Evolutionary conservation across 2,113 vertebrate species (phyloP).

Genomic region (Serilophus lunatus): DNA sequence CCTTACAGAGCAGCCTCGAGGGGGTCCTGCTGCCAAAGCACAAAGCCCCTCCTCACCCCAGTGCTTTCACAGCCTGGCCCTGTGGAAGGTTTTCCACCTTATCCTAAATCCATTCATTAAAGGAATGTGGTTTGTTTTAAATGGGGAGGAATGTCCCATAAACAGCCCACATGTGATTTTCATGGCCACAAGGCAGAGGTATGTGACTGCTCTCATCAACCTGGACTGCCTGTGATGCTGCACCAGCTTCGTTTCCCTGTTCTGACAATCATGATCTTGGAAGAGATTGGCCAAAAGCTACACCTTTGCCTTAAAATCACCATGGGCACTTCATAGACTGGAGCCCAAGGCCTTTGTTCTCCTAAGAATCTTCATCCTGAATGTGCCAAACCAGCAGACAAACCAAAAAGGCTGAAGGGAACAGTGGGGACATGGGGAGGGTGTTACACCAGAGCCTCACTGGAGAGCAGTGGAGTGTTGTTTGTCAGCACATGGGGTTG

Average conservation of each 20-base stretch:
- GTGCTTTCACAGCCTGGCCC: background rate
- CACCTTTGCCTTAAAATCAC: slow-evolving; percentile 26
- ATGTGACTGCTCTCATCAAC: background rate
- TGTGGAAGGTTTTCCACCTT: background rate
- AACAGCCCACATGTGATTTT: accelerated
- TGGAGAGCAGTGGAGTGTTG: accelerated
- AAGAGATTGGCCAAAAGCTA: background rate
- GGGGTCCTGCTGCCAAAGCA: background rate
- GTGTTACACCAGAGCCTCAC: background rate
- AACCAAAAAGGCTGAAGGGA: slow-evolving; percentile 9
- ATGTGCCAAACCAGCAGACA: slow-evolving; percentile 23
- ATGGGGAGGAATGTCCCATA: accelerated
- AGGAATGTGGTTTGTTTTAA: background rate
- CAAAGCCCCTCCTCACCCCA: background rate
- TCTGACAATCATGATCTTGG: slow-evolving; percentile 24
- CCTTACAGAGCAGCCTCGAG: background rate
- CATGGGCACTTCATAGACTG: background rate
- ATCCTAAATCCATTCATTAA: background rate
- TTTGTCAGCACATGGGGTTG: background rate
- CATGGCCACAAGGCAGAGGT: accelerated
- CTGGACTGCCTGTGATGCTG: background rate
- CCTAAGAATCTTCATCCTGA: background rate
- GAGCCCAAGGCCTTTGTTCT: background rate
- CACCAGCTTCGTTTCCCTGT: background rate
- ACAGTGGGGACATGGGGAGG: accelerated